Evolutionary conservation across 2,888 invertebrate genomes (phyloP).

Genomic region (Nasonia oneida): DNA sequence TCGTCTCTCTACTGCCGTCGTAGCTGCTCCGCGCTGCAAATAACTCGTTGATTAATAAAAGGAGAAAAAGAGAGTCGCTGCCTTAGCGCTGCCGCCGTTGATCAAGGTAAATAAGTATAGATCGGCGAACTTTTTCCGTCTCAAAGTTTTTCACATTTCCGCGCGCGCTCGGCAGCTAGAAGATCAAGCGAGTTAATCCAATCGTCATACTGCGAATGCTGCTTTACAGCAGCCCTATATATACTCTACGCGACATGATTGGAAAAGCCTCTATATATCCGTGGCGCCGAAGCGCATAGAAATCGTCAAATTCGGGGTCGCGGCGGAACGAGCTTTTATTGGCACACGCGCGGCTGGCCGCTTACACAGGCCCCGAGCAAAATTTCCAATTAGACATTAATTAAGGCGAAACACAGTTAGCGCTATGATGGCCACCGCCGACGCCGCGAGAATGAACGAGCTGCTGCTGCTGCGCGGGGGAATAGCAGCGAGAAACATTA

Average conservation of each 20-base stretch:
- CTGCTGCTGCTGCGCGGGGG: background rate
- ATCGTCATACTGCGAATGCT: background rate
- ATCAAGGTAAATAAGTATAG: constrained; percentile 47
- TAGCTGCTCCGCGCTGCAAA: constrained; percentile 31
- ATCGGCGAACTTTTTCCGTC: background rate
- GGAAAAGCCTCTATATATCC: constrained; percentile 42
- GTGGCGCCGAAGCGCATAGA: constrained; percentile 36
- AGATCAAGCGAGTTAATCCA: constrained; percentile 48
- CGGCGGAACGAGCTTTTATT: constrained; percentile 38
- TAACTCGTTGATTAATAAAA: constrained; percentile 58
- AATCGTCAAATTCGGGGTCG: background rate
- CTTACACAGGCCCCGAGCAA: constrained; percentile 53
- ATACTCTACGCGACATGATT: constrained; percentile 29
- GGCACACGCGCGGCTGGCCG: background rate
- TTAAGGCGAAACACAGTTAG: constrained; percentile 66
- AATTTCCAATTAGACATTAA: constrained; percentile 70
- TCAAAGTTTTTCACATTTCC: constrained; percentile 52
- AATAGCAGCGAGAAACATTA: background rate
- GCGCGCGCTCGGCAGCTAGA: background rate
- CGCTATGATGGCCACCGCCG: constrained; percentile 47
- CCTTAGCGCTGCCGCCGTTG: background rate
- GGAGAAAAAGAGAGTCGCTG: constrained; percentile 36
- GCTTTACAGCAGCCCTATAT: no score
- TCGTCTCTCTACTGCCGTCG: background rate
- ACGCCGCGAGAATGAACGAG: constrained; percentile 30